phyloP scores from a whole-genome alignment of 2,113 vertebrate species.

The Ondatra zibethicus region DNA sequence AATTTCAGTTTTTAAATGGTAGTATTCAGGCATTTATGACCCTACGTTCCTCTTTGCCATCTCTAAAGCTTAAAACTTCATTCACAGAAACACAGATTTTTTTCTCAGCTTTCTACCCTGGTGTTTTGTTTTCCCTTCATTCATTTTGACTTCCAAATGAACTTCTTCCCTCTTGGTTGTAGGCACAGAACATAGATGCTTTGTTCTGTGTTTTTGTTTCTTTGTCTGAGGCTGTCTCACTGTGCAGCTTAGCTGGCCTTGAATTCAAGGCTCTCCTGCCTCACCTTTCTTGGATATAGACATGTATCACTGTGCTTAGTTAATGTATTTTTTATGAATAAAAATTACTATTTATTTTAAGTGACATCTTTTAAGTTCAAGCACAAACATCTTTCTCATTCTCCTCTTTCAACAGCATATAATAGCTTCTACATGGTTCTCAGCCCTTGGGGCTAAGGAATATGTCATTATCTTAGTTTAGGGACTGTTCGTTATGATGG shows the following conservation, averaged over 20 bases:
- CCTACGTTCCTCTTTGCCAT: not conserved
- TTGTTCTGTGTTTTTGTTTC: not conserved
- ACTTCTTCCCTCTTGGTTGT: conserved; percentile 1
- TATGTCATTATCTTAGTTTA: not conserved
- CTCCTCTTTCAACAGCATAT: not conserved
- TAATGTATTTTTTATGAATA: not conserved
- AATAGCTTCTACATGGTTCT: not conserved
- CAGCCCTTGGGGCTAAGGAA: not conserved
- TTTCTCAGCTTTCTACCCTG: not conserved
- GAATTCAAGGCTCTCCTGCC: not conserved
- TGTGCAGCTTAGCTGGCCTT: not conserved
- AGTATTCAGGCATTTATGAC: not conserved
- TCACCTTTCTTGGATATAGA: not conserved
- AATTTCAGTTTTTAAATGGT: not conserved
- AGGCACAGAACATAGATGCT: conserved; percentile 17
- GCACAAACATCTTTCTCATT: not conserved
- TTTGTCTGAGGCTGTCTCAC: not conserved
- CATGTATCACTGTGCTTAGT: not conserved
- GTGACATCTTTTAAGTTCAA: not conserved
- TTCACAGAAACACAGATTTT: not conserved
- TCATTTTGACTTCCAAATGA: conserved; percentile 35
- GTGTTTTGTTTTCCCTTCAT: not conserved
- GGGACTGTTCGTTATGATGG: not conserved
- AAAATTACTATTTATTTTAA: conserved; percentile 16
- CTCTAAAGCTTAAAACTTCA: not conserved